Percentiles rank a stretch among this genome's conserved stretches.
These are phyloP conservation scores for Caenorhabditis parvicauda DNA, from an alignment of 2,888 invertebrate genomes.

Conservation along the genomic window DNA sequence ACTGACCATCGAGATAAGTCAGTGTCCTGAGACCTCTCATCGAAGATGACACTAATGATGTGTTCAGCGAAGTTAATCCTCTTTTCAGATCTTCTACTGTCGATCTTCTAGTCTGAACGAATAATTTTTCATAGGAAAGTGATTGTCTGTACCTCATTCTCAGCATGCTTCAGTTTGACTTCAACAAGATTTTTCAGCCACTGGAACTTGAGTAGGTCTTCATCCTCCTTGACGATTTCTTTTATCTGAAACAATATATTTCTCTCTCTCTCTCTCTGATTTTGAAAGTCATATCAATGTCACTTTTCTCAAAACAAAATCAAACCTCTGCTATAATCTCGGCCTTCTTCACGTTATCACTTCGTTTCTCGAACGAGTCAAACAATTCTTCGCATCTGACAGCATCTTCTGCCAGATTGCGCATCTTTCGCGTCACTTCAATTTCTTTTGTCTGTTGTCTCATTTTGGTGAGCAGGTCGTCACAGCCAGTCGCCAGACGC, in stretches of 20 bases:
- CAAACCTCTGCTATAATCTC: constrained; percentile 26
- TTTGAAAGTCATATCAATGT: neutral
- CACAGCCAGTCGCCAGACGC: constrained; percentile 17
- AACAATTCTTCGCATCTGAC: constrained; percentile 43
- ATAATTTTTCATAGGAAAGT: neutral
- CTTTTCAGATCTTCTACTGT: constrained; percentile 46
- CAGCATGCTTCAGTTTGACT: constrained; percentile 30
- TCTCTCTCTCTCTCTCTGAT: constrained; percentile 15
- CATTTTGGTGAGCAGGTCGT: constrained; percentile 13
- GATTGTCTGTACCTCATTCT: constrained; percentile 22
- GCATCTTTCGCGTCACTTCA: constrained; percentile 19
- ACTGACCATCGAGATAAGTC: constrained; percentile 27
- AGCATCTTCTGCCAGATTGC: constrained; percentile 36
- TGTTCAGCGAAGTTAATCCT: constrained; percentile 50
- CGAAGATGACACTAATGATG: constrained; percentile 43
- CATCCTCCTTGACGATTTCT: constrained; percentile 35
- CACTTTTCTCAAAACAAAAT: neutral
- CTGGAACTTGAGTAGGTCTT: constrained; percentile 28
- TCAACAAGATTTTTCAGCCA: constrained; percentile 39
- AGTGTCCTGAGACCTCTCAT: constrained; percentile 41
- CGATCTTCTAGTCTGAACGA: constrained; percentile 18
- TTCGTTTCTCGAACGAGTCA: constrained; percentile 38
- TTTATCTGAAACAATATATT: constrained; percentile 23
- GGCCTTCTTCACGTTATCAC: constrained; percentile 38
- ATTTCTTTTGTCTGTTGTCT: constrained; percentile 20